Evolutionary conservation across 2,888 invertebrate genomes (phyloP).

Genomic region (Carpatolechia fugitivella): DNA sequence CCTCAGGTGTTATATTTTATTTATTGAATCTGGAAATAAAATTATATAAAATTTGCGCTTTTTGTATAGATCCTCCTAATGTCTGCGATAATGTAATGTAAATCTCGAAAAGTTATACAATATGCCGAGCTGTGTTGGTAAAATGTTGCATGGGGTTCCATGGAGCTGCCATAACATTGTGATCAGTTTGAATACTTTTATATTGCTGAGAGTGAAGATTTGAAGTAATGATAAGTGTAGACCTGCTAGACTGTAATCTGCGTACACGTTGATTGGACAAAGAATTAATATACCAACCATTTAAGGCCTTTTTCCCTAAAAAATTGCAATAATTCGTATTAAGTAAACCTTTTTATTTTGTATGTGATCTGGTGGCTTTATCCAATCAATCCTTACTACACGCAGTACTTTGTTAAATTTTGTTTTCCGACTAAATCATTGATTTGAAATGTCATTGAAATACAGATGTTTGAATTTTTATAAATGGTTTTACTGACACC

Average conservation of each 20-base stretch:
- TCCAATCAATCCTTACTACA: conserved; percentile 68
- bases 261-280: conserved; percentile 70
- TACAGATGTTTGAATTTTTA: conserved; percentile 77
- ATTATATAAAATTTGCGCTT: no score
- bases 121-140: conserved; percentile 62
- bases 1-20: no score
- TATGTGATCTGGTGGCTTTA: conserved; percentile 53
- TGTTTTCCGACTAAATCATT: conserved; percentile 76
- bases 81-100: conserved; percentile 41
- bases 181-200: conserved; percentile 79
- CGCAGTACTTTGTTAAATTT: conserved; percentile 72
- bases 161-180: conserved; percentile 76
- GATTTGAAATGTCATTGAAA: conserved; percentile 72
- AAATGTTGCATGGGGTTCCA: conserved; percentile 74
- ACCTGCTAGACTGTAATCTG: conserved; percentile 73
- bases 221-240: conserved; percentile 73
- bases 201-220: conserved; percentile 71
- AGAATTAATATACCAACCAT: conserved; percentile 35
- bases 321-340: conserved; percentile 22
- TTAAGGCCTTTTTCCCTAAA: conserved; percentile 12
- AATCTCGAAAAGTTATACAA: conserved; percentile 47
- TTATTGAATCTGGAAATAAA: no score
- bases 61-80: no score
- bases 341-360: conserved; percentile 28
- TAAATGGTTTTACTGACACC: conserved; percentile 31